Evolutionary conservation across 92 coral and sea anemone species (phyloP).

Genomic region (Nematostella vectensis): DNA sequence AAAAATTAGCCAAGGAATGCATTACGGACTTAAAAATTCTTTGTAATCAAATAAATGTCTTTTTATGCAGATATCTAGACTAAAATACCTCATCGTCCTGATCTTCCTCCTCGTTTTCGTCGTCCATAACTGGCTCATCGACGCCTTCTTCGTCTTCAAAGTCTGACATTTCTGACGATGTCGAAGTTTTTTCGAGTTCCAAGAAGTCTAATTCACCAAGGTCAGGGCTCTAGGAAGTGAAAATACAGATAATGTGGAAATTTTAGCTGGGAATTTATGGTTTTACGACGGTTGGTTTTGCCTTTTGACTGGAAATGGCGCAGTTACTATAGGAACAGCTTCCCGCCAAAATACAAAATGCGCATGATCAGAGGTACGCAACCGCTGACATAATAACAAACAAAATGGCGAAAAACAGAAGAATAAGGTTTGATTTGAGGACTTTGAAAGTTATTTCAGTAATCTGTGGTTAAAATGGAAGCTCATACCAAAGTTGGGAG

Average conservation of each 20-base stretch:
- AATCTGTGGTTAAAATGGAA: too few relatives aligned
- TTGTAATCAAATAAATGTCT: not conserved
- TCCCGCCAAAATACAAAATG: slow-evolving; percentile 6
- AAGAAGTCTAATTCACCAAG: not conserved
- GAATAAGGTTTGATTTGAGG: too few relatives aligned
- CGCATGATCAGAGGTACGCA: not conserved
- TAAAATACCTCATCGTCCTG: slow-evolving; percentile 59
- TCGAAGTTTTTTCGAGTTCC: not conserved
- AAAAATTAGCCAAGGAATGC: too few relatives aligned
- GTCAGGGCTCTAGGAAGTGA: not conserved
- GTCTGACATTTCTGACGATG: slow-evolving; percentile 63
- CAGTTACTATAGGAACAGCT: not conserved
- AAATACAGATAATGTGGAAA: too few relatives aligned
- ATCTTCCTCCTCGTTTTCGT: slow-evolving; percentile 84
- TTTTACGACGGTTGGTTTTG: too few relatives aligned
- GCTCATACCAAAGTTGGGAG: too few relatives aligned
- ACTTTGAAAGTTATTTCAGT: too few relatives aligned
- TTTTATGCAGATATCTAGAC: too few relatives aligned
- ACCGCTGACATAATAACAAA: slow-evolving; percentile 1
- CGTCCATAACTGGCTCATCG: slow-evolving; percentile 92
- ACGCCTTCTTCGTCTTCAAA: slow-evolving; percentile 99
- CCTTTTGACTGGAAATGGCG: not conserved
- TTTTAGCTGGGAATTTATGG: too few relatives aligned
- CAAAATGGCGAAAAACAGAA: too few relatives aligned
- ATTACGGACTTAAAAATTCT: not conserved